Base-by-base conservation (phyloP, 2,888 invertebrate species). In the Habroteleia sp. region DNA sequence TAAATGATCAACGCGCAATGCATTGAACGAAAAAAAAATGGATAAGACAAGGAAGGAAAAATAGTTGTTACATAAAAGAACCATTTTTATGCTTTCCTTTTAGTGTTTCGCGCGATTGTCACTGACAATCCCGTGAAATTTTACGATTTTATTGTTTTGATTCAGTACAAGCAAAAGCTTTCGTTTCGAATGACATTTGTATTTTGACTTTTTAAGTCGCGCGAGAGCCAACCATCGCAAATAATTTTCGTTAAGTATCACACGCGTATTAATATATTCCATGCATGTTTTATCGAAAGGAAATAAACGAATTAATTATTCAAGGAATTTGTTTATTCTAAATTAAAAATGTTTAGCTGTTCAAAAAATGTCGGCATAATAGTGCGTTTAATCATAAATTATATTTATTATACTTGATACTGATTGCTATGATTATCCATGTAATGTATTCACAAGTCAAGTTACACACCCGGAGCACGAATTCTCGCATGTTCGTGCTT, bases 391-490 rank as follows among this genome's bases (percentile, higher is more conserved):
- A 52, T 62, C 56, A 58, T 65, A 71, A 65, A 63, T 65, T 69
- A 52, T 63, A 76, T 68, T 76, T 66, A 68, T 68, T 63, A 58
- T 46, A 11, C 39, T 44, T 56, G 72, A 60, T 76, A 68, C 56
- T 42, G 76, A 76, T 72, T 72, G 58, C 76, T 11, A 54, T 66
- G 54, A 72, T 76, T 76, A 76, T 46, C 35, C 58, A 42, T 56
- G 62, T 76, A 68, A 76, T 76, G 56, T 76, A 76, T 76, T 76
- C 68, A 33, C 65, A 56, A 73, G 63, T 65, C 63, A 60, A 68
- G 68, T 76, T 73, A 76, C 76, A 65, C 73, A 46, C 63, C 65
- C 52, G 33, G 20, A 58, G 68, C 76, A 76, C 73, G 76, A 73
- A 73, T 76, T 68, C 63, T 58, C 42, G 54, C 73, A 42, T 69